phyloP scores from a whole-genome alignment of 2,113 vertebrate species.

The Greenwoodochromis staneri region DNA sequence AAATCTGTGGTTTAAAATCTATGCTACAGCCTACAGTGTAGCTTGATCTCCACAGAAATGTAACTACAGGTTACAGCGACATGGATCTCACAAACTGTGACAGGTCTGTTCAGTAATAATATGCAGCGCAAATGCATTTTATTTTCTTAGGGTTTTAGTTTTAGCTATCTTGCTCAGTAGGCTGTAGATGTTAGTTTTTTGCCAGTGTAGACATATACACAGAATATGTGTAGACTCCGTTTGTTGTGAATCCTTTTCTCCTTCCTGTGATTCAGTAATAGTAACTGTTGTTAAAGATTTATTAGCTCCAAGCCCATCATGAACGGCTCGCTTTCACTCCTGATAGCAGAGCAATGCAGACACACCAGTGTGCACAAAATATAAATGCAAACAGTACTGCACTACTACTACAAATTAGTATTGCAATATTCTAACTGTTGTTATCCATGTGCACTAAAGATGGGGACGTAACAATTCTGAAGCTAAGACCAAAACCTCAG shows the following conservation, averaged over 20 bases:
- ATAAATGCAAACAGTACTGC: background rate
- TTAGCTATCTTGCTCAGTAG: background rate
- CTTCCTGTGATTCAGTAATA: background rate
- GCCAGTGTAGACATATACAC: fast-evolving
- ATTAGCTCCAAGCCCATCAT: background rate
- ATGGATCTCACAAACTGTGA: background rate
- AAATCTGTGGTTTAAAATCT: background rate
- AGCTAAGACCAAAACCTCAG: background rate
- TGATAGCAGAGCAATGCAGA: background rate
- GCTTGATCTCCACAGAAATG: background rate
- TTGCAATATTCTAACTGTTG: fast-evolving
- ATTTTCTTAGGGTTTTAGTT: background rate
- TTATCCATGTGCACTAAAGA: background rate
- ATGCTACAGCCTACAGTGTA: background rate
- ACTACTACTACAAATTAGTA: background rate
- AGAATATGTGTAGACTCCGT: background rate
- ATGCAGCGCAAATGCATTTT: background rate
- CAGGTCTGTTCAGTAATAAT: background rate
- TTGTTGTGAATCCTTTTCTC: background rate
- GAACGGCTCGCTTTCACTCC: background rate
- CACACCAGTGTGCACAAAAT: background rate
- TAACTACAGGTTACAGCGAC: background rate
- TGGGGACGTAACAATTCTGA: background rate
- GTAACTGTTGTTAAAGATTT: background rate
- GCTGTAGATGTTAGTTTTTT: background rate